A percentile compares a stretch with the other conserved stretches of the same genome.
Evolutionary conservation across 1,140 invertebrate species (phyloP).

Genomic region (Hycleus phaleratus): DNA sequence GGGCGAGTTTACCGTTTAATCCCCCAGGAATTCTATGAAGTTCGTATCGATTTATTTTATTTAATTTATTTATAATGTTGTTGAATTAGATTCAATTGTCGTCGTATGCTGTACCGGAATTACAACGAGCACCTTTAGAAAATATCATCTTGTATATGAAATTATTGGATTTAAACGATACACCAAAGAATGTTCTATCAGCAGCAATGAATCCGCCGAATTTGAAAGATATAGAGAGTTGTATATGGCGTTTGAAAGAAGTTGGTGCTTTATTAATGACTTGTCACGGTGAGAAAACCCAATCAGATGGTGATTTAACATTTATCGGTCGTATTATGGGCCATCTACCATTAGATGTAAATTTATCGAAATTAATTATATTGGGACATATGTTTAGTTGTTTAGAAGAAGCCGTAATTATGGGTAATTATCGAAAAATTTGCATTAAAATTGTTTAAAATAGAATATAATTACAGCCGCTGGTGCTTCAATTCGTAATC

Average conservation of each 20-base stretch:
- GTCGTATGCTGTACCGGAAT: constrained; percentile 55
- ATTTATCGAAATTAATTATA: constrained; percentile 75
- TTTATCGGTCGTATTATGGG: constrained; percentile 79
- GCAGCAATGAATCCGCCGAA: constrained; percentile 83
- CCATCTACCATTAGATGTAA: constrained; percentile 72
- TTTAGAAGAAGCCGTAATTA: constrained; percentile 77
- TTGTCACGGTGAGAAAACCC: constrained; percentile 44
- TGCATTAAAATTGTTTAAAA: constrained; percentile 15
- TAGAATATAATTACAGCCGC: constrained; percentile 48
- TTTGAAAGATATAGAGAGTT: constrained; percentile 68
- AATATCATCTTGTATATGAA: constrained; percentile 80
- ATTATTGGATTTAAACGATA: constrained; percentile 69
- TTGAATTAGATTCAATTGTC: constrained; percentile 20
- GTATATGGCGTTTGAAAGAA: constrained; percentile 81
- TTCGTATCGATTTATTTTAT: constrained; percentile 15
- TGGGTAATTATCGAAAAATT: constrained; percentile 52
- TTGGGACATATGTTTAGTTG: constrained; percentile 82
- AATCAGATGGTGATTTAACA: constrained; percentile 82
- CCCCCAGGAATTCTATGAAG: constrained; percentile 59
- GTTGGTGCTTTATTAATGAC: constrained; percentile 61
- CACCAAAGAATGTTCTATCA: constrained; percentile 71
- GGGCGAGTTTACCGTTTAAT: constrained; percentile 86
- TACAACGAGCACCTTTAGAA: constrained; percentile 73
- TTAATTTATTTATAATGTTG: not conserved
- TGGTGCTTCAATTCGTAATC: constrained; percentile 69